Evolutionary conservation across 35 echinoderm and acorn worm genomes (phyloP).

Genomic region (Lytechinus pictus): DNA sequence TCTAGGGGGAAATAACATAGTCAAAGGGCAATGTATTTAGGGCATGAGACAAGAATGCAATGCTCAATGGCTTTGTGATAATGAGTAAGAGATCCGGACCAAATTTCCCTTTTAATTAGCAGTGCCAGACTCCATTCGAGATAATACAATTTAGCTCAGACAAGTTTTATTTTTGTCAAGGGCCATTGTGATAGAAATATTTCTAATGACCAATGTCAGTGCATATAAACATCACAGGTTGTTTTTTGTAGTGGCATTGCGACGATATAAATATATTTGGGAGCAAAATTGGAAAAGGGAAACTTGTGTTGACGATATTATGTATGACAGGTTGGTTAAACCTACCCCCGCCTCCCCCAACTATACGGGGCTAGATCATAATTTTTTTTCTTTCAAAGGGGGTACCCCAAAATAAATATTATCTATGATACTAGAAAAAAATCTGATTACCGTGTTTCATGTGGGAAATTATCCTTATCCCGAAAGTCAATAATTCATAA

Average conservation of each 20-base stretch:
- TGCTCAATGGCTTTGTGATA: neutral
- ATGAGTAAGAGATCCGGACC: neutral
- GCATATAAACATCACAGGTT: neutral
- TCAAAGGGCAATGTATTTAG: neutral
- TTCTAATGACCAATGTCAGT: neutral
- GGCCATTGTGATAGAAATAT: neutral
- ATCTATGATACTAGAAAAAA: too few species aligned
- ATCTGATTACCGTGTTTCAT: too few species aligned
- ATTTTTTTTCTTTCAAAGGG: too few species aligned
- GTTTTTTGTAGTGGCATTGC: neutral
- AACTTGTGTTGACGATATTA: neutral
- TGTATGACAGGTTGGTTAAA: too few species aligned
- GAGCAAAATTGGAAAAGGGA: neutral
- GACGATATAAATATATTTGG: neutral
- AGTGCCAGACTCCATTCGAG: neutral
- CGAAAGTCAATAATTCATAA: too few species aligned
- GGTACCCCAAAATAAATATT: too few species aligned
- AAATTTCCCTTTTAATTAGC: neutral
- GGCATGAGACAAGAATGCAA: neutral
- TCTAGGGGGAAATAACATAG: neutral
- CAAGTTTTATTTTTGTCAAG: neutral
- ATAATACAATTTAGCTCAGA: neutral
- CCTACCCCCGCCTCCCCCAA: too few species aligned
- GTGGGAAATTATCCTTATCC: too few species aligned
- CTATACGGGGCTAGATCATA: too few species aligned